phyloP scores from a whole-genome alignment of 2,888 invertebrate genomes.

The Drosophila mercatorum region DNA sequence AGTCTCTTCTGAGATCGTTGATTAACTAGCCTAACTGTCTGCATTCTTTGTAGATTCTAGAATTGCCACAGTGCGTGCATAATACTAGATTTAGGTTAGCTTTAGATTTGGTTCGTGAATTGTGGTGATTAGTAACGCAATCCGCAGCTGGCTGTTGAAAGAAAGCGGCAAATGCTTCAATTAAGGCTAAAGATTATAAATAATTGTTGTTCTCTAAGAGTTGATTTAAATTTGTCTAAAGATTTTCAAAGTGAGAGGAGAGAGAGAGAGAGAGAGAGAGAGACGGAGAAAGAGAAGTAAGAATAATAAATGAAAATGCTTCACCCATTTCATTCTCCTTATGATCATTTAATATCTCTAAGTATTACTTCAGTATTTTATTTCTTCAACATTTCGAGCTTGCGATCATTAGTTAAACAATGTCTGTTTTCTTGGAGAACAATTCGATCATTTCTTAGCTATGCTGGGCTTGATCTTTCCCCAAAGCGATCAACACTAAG shows the following conservation, averaged over 20 bases:
- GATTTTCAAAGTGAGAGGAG: conserved; percentile 6
- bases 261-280: background rate
- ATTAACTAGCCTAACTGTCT: conserved; percentile 57
- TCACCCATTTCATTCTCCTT: too few species aligned
- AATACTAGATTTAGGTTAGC: conserved; percentile 63
- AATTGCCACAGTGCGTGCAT: conserved; percentile 46
- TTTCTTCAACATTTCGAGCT: background rate
- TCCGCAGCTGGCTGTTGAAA: conserved; percentile 19
- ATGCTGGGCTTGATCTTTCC: background rate
- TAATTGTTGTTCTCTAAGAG: conserved; percentile 32
- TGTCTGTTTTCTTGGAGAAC: background rate
- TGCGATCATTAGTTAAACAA: background rate
- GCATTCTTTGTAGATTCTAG: conserved; percentile 29
- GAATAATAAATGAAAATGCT: too few species aligned
- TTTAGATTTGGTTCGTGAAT: conserved; percentile 49
- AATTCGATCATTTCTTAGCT: background rate
- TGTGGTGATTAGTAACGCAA: conserved; percentile 42
- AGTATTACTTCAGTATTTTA: too few species aligned
- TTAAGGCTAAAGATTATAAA: conserved; percentile 45
- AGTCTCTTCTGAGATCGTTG: conserved; percentile 35
- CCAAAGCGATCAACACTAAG: background rate
- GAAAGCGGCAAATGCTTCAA: conserved; percentile 43
- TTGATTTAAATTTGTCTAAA: conserved; percentile 18
- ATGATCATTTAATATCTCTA: too few species aligned
- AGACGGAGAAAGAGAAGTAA: background rate